phyloP scores from a whole-genome alignment of 2,888 invertebrate genomes.

The Tenthredo amoena region DNA sequence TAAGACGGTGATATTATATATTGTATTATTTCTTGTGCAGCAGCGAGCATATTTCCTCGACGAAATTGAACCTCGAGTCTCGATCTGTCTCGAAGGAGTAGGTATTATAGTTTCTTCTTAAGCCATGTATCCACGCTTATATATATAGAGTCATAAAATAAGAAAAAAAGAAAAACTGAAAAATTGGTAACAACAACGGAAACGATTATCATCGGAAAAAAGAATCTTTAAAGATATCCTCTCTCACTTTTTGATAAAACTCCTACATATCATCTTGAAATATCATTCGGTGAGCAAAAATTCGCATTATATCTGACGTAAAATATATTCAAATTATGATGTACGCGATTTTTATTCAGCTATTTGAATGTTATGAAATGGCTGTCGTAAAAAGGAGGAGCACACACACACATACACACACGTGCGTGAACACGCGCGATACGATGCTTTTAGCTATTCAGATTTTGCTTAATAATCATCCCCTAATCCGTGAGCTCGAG shows the following conservation, averaged over 20 bases:
- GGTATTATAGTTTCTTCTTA: not conserved
- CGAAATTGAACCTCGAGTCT: conserved; percentile 31
- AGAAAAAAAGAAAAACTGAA: no score
- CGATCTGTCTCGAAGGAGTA: conserved; percentile 3
- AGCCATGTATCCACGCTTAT: not conserved
- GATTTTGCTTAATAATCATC: conserved; percentile 8
- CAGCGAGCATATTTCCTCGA: conserved; percentile 17
- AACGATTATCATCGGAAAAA: no score
- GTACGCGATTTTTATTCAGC: conserved; percentile 46
- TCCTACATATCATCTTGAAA: no score
- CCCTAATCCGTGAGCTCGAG: not conserved
- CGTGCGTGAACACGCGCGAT: not conserved
- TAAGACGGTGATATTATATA: conserved; percentile 71
- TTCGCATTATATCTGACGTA: conserved; percentile 6
- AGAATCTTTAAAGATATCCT: no score
- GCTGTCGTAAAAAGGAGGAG: conserved; percentile 19
- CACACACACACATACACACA: not conserved
- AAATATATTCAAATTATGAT: conserved; percentile 41
- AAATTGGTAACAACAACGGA: no score
- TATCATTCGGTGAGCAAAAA: no score
- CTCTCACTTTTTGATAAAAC: no score
- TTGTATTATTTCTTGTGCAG: conserved; percentile 62
- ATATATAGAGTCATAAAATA: no score
- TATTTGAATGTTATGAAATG: conserved; percentile 45
- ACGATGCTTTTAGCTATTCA: not conserved